Conservation (phyloP, 1,140 invertebrate genomes). For the Leptoteleia sp. region DNA sequence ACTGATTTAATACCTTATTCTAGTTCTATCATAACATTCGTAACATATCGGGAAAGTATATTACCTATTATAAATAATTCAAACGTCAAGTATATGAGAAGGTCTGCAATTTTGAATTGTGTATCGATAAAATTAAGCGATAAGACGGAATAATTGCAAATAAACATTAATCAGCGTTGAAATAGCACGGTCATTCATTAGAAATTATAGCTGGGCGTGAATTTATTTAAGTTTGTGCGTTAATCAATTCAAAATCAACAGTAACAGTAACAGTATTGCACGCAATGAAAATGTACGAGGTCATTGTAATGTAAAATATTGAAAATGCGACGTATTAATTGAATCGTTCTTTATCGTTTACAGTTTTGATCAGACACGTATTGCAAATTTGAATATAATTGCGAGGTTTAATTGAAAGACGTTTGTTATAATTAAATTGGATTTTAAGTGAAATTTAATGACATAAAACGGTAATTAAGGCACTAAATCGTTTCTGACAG, state of each 20-base stretch:
- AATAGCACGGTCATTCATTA: slow-evolving; percentile 8
- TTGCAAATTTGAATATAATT: slow-evolving; percentile 42
- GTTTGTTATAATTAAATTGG: slow-evolving; percentile 36
- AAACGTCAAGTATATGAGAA: too few relatives aligned
- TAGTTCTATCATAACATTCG: too few relatives aligned
- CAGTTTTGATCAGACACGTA: slow-evolving; percentile 41
- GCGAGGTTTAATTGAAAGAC: slow-evolving; percentile 49
- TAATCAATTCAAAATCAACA: slow-evolving; percentile 47
- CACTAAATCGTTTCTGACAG: slow-evolving; percentile 23
- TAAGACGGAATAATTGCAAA: too few relatives aligned
- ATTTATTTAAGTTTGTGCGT: slow-evolving; percentile 30
- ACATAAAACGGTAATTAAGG: slow-evolving; percentile 43
- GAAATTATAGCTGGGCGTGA: slow-evolving; percentile 10
- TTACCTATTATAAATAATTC: too few relatives aligned
- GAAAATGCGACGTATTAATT: slow-evolving; percentile 35
- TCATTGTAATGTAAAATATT: slow-evolving; percentile 22
- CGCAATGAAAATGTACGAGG: slow-evolving; percentile 13
- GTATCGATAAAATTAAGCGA: too few relatives aligned
- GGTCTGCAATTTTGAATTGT: too few relatives aligned
- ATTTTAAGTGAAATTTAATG: slow-evolving; percentile 36
- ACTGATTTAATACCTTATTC: too few relatives aligned
- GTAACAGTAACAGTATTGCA: slow-evolving; percentile 7
- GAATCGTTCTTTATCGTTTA: slow-evolving; percentile 29
- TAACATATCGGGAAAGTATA: too few relatives aligned
- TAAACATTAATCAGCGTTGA: slow-evolving; percentile 15